A percentile compares a stretch with the other conserved stretches of the same genome.
phyloP scores from a whole-genome alignment of 1,140 invertebrate species.

The Apis laboriosa region DNA sequence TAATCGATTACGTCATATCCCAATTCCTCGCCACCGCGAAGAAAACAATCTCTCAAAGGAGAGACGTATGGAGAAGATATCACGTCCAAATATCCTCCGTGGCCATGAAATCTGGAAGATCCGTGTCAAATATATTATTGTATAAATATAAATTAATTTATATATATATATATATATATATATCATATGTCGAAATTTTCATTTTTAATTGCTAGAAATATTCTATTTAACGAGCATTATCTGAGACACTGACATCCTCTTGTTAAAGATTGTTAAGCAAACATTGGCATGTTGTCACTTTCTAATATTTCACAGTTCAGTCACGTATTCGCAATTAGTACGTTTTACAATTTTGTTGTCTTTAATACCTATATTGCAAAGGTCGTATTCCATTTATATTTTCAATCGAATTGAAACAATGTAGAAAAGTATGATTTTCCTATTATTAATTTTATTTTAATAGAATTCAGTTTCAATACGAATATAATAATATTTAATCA shows the following conservation, averaged over 20 bases:
- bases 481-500: too few relatives aligned
- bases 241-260: background rate
- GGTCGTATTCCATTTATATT: background rate
- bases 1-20: slow-evolving; percentile 82
- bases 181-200: background rate
- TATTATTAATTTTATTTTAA: too few relatives aligned
- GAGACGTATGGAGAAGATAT: slow-evolving; percentile 84
- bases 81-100: slow-evolving; percentile 86
- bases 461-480: too few relatives aligned
- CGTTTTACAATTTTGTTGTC: background rate
- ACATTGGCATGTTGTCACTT: background rate
- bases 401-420: too few relatives aligned
- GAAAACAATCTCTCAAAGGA: slow-evolving; percentile 82
- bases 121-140: background rate
- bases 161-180: too few relatives aligned
- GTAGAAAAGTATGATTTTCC: too few relatives aligned
- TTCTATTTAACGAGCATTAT: background rate
- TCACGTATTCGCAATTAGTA: background rate
- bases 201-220: background rate
- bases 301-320: background rate
- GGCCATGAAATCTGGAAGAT: slow-evolving; percentile 82
- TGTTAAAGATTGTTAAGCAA: background rate
- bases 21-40: slow-evolving; percentile 82
- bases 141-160: too few relatives aligned
- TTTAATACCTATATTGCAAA: background rate